Evolutionary conservation across 2,797 vertebrate species (phyloP).

Genomic region (Momotus momota): DNA sequence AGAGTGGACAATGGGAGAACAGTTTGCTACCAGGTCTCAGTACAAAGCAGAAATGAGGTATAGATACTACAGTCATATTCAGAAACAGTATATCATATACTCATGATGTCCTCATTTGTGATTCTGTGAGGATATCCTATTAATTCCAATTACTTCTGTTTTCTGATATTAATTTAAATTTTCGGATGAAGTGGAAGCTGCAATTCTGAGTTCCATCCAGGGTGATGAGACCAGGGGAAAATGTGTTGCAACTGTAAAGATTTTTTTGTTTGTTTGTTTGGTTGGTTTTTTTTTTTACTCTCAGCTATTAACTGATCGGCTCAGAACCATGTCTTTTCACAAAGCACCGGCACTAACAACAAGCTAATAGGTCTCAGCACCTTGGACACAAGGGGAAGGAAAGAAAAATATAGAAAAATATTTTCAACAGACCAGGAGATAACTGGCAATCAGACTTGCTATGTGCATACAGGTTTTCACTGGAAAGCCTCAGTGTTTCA

Average conservation of each 20-base stretch:
- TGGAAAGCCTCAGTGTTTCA: conserved; percentile 58
- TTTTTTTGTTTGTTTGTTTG: background rate
- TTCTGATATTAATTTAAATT: conserved; percentile 33
- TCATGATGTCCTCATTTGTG: background rate
- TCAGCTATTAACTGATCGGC: background rate
- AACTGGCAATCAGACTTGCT: conserved; percentile 46
- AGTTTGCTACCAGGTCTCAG: background rate
- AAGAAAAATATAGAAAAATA: conserved; percentile 62
- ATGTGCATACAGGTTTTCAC: conserved; percentile 34
- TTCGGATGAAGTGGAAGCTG: background rate
- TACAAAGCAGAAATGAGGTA: background rate
- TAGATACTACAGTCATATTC: background rate
- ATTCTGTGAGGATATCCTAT: background rate
- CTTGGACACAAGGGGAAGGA: background rate
- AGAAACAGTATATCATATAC: background rate
- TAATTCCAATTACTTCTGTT: background rate
- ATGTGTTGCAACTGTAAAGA: background rate
- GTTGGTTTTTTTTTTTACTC: background rate
- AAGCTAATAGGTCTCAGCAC: conserved; percentile 42
- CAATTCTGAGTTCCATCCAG: background rate
- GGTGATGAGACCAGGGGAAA: background rate
- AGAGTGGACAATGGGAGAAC: background rate
- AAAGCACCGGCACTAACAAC: conserved; percentile 41
- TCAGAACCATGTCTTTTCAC: background rate
- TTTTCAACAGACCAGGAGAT: conserved; percentile 59